These are phyloP conservation scores for Apodemia duryi DNA, from an alignment of 2,888 invertebrate genomes.

Conservation along the genomic window DNA sequence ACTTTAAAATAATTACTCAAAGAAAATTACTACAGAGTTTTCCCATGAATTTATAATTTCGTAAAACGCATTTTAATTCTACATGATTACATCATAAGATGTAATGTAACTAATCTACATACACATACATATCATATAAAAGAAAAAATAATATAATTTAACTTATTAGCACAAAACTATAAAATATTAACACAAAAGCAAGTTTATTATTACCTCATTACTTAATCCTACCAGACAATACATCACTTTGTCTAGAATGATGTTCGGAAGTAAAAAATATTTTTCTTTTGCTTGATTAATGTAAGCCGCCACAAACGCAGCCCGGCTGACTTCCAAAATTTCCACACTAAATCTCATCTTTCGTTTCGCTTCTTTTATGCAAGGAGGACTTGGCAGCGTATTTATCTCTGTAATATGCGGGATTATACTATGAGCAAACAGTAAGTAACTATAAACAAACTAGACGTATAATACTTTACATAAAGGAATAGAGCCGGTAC, in stretches of 20 bases:
- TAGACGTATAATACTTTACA: conserved; percentile 12
- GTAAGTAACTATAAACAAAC: conserved; percentile 39
- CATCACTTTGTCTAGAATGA: conserved; percentile 33
- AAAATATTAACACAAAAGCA: background rate
- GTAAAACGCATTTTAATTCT: too few species aligned
- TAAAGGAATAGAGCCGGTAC: background rate
- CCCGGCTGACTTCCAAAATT: conserved; percentile 78
- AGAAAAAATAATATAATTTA: too few species aligned
- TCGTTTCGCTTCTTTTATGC: conserved; percentile 73
- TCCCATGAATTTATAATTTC: too few species aligned
- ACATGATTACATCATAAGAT: too few species aligned
- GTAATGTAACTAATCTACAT: too few species aligned
- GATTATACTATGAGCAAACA: conserved; percentile 66
- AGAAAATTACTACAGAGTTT: too few species aligned
- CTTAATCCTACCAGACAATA: conserved; percentile 19
- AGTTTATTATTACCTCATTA: conserved; percentile 4
- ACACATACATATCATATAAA: too few species aligned
- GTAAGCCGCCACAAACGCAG: conserved; percentile 60
- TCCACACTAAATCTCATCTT: conserved; percentile 67
- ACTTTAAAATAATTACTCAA: too few species aligned
- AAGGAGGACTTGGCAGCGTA: conserved; percentile 72
- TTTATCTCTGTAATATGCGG: conserved; percentile 71
- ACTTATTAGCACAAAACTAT: background rate
- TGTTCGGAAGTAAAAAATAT: conserved; percentile 51
- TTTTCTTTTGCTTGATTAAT: conserved; percentile 70